Conservation (phyloP, 1,140 invertebrate genomes). For the Heliconius hermathena region DNA sequence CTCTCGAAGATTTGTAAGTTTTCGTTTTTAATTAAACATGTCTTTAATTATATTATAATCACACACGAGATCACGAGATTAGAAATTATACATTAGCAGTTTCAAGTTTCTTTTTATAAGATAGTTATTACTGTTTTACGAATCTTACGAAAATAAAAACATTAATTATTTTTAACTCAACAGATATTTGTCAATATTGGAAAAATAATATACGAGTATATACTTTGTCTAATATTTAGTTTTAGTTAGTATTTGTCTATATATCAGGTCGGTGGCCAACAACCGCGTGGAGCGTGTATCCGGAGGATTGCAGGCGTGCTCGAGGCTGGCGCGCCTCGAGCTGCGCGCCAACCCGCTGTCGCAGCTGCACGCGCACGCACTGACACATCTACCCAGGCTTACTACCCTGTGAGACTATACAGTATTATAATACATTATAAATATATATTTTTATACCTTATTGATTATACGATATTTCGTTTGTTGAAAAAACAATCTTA, state of each 20-base stretch:
- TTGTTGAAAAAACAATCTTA: too few species aligned
- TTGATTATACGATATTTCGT: too few species aligned
- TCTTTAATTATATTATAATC: background rate
- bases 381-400: slow-evolving; percentile 61
- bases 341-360: slow-evolving; percentile 69
- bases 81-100: too few species aligned
- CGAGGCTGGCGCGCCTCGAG: slow-evolving; percentile 63
- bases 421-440: background rate
- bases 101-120: too few species aligned
- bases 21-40: background rate
- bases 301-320: slow-evolving; percentile 53
- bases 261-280: slow-evolving; percentile 57
- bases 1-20: slow-evolving; percentile 72
- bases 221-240: too few species aligned
- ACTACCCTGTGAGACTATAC: slow-evolving; percentile 59
- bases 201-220: too few species aligned
- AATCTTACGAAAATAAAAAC: too few species aligned
- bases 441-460: background rate
- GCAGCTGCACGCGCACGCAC: slow-evolving; percentile 55
- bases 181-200: too few species aligned
- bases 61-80: too few species aligned
- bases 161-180: too few species aligned
- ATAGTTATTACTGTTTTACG: too few species aligned
- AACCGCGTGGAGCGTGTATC: slow-evolving; percentile 64
- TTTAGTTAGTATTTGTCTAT: background rate